Percentiles rank a stretch among this genome's conserved stretches.
Evolutionary conservation across 2,888 invertebrate species (phyloP).

Genomic region (Boloria selene): DNA sequence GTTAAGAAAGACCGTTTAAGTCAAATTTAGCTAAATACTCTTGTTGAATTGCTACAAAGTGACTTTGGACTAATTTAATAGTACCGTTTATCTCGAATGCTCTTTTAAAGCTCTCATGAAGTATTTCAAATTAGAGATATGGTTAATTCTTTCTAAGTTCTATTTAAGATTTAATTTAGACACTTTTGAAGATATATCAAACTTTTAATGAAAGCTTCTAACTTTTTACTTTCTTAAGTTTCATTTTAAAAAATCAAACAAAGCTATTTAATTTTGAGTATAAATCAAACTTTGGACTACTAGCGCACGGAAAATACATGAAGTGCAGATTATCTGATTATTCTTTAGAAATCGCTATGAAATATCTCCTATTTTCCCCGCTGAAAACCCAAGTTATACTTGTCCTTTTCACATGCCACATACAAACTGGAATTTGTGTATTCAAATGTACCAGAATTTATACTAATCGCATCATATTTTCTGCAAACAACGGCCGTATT

Average conservation of each 20-base stretch:
- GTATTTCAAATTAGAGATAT: slow-evolving; percentile 22
- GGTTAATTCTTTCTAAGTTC: slow-evolving; percentile 14
- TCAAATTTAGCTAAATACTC: slow-evolving; percentile 33
- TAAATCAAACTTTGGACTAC: no score
- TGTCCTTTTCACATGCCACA: slow-evolving; percentile 26
- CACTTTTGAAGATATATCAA: no score
- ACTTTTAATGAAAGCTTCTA: no score
- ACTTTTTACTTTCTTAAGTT: no score
- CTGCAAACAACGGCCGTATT: slow-evolving; percentile 52
- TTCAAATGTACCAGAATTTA: slow-evolving; percentile 41
- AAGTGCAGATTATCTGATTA: no score
- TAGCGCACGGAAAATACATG: no score
- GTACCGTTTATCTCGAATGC: slow-evolving; percentile 24
- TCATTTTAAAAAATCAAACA: no score
- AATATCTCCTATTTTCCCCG: background rate
- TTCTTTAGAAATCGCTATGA: no score
- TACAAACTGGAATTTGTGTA: slow-evolving; percentile 30
- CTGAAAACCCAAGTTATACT: background rate
- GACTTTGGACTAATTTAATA: slow-evolving; percentile 31
- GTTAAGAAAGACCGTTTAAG: slow-evolving; percentile 31
- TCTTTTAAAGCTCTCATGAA: slow-evolving; percentile 10
- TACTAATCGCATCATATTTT: slow-evolving; percentile 61
- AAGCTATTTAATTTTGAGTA: no score
- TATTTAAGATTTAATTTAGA: background rate
- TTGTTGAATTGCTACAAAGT: slow-evolving; percentile 28